Conservation (phyloP, 2,888 invertebrate genomes). For the Crematogaster levior region DNA sequence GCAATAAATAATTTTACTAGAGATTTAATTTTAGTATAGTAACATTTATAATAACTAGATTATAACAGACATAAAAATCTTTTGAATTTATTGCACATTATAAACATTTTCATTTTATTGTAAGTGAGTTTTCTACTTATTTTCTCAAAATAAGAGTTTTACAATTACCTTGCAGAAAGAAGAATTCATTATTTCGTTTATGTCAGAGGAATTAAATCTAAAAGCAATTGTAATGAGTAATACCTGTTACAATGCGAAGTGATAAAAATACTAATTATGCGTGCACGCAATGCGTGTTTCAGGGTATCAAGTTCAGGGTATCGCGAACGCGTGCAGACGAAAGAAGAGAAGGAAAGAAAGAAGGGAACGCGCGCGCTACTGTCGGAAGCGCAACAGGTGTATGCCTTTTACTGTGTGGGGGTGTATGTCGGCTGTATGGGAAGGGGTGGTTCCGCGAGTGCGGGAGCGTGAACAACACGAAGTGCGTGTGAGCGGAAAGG, state of each 20-base stretch:
- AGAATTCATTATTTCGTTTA: not conserved
- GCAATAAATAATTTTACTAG: not conserved
- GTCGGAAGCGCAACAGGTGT: constrained; percentile 67
- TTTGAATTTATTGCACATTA: not conserved
- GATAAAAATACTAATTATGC: constrained; percentile 30
- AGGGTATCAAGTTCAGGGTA: not conserved
- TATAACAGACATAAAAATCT: not conserved
- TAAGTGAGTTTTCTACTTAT: not conserved
- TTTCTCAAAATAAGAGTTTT: not conserved
- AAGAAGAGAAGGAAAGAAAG: not conserved
- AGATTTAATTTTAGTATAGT: not conserved
- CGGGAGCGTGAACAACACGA: constrained; percentile 38
- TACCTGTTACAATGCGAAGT: not conserved
- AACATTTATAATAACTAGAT: not conserved
- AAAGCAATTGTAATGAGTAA: constrained; percentile 4
- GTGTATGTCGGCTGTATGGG: constrained; percentile 45
- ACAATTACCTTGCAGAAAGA: not conserved
- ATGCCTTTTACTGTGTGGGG: constrained; percentile 11
- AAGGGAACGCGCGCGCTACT: not conserved
- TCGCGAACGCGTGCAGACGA: not conserved
- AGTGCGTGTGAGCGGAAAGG: constrained; percentile 70
- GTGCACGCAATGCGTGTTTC: constrained; percentile 28
- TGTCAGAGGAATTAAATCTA: not conserved
- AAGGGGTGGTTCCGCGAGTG: constrained; percentile 48
- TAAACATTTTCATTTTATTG: not conserved